These are phyloP conservation scores for Budorcas taxicolor DNA, from an alignment of 2,113 vertebrate species.

Conservation along the genomic window DNA sequence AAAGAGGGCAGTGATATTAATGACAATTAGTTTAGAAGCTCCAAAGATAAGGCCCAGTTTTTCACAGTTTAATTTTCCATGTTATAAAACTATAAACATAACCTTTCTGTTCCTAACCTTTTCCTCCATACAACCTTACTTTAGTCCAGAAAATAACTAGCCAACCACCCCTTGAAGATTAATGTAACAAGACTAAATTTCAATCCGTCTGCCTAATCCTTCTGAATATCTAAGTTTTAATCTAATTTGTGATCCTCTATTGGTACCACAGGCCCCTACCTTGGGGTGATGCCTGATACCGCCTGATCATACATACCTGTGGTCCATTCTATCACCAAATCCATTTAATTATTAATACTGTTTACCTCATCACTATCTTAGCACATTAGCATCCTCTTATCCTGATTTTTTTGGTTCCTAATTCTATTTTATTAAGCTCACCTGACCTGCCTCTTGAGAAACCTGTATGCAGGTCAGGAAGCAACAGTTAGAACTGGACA, in stretches of 20 bases:
- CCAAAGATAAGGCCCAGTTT: not conserved
- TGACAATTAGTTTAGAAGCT: no score
- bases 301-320: not conserved
- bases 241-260: not conserved
- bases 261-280: not conserved
- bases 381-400: not conserved
- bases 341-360: no score
- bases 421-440: not conserved
- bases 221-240: not conserved
- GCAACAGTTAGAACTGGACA: no score
- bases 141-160: no score
- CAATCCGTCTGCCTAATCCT: not conserved
- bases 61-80: not conserved
- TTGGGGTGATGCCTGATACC: not conserved
- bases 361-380: not conserved
- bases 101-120: no score
- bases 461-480: no score
- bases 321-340: not conserved
- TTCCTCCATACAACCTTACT: no score
- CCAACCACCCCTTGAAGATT: no score
- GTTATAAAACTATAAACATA: not conserved
- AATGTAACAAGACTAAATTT: not conserved
- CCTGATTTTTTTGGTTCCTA: not conserved
- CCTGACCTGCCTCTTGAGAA: no score
- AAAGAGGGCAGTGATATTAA: no score